Conservation (phyloP, 2,888 invertebrate genomes). For the Mechanitis messenoides region DNA sequence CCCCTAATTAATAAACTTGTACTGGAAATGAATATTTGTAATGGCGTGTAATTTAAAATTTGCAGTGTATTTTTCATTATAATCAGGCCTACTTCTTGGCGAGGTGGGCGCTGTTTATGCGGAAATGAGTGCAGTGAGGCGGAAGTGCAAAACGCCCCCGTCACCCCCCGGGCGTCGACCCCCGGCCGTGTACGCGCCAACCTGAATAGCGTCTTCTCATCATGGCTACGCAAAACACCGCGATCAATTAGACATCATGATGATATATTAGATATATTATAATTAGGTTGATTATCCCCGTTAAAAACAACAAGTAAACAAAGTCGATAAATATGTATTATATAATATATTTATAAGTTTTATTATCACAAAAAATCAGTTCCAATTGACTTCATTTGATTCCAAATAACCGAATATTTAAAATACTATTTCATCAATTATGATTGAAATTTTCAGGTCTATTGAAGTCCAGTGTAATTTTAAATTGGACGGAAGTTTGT, state of each 20-base stretch:
- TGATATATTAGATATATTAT: constrained; percentile 7
- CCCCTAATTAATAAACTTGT: constrained; percentile 7
- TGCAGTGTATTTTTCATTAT: constrained; percentile 25
- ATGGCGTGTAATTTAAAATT: constrained; percentile 3
- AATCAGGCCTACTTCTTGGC: constrained; percentile 54
- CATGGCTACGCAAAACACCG: constrained; percentile 37
- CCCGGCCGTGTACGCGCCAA: constrained; percentile 41
- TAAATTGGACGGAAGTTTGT: constrained; percentile 56
- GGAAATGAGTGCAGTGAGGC: constrained; percentile 72
- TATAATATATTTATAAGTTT: too few species aligned
- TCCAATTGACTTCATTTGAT: too few species aligned
- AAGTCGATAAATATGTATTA: too few species aligned
- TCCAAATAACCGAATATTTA: too few species aligned
- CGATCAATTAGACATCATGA: constrained; percentile 37
- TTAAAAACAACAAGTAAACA: too few species aligned
- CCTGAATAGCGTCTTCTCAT: constrained; percentile 34
- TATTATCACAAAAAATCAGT: too few species aligned
- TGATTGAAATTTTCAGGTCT: constrained; percentile 37
- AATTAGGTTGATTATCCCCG: not conserved
- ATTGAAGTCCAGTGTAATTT: constrained; percentile 48
- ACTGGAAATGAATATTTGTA: constrained; percentile 17
- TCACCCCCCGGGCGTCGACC: constrained; percentile 63
- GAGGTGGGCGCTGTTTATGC: constrained; percentile 65
- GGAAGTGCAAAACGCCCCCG: constrained; percentile 71
- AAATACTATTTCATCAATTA: constrained; percentile 1